phyloP scores from a whole-genome alignment of 2,113 vertebrate genomes.

The Galeopterus variegatus region DNA sequence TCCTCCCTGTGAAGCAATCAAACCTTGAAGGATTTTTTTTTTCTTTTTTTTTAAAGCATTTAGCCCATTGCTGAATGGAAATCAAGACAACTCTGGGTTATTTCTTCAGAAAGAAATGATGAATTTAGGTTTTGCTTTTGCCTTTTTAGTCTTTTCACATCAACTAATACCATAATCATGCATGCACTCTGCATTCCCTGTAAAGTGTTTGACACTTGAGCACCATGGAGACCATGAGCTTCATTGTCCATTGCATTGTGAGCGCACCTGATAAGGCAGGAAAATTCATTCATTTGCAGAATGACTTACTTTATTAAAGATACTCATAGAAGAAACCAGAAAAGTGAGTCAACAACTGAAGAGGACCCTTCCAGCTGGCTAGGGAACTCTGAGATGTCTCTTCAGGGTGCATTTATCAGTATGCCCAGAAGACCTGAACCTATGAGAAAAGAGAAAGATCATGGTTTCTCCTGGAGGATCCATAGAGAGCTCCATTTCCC shows the following conservation, averaged over 20 bases:
- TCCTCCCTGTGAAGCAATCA: neutral
- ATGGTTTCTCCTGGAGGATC: neutral
- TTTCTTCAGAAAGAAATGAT: constrained; percentile 21
- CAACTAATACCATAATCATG: neutral
- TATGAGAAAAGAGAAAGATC: neutral
- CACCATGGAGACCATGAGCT: neutral
- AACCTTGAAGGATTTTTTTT: neutral
- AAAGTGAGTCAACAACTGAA: constrained; percentile 45
- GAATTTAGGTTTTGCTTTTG: neutral
- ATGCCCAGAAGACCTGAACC: neutral
- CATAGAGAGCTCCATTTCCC: neutral
- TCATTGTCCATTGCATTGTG: constrained; percentile 58
- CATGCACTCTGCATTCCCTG: rapidly evolving
- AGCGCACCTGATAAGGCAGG: constrained; percentile 69
- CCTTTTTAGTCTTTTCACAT: neutral
- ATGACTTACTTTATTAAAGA: neutral
- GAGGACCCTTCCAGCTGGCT: neutral
- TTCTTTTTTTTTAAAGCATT: neutral
- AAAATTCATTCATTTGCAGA: constrained; percentile 63
- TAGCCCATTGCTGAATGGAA: neutral
- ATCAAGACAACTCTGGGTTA: neutral
- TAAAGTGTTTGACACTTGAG: neutral
- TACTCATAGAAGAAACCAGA: constrained; percentile 41
- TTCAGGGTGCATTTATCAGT: neutral
- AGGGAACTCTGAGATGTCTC: neutral